These are phyloP conservation scores for Helleia helle DNA, from an alignment of 2,888 invertebrate genomes.

Conservation along the genomic window DNA sequence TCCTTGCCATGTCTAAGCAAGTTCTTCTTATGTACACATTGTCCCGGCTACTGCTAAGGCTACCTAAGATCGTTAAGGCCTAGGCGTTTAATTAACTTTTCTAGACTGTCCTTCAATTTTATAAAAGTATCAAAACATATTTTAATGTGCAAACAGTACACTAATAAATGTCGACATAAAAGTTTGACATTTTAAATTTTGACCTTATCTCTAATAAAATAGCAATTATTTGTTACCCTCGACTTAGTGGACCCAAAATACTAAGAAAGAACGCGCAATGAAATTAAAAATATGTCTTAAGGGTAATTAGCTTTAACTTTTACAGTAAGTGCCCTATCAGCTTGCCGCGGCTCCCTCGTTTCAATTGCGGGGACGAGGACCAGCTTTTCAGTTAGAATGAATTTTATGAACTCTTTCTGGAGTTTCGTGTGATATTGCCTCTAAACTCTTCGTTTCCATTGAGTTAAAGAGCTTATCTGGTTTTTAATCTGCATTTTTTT, in stretches of 20 bases:
- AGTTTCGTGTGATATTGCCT: constrained; percentile 28
- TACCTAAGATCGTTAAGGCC: no score
- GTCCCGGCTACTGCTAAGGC: no score
- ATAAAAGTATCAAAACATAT: no score
- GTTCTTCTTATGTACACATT: no score
- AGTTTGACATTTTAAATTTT: constrained; percentile 53
- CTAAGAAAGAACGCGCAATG: constrained; percentile 70
- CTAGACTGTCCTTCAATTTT: no score
- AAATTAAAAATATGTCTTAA: constrained; percentile 77
- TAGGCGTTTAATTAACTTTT: no score
- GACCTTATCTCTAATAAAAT: constrained; percentile 70
- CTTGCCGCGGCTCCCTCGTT: constrained; percentile 50
- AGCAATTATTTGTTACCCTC: constrained; percentile 64
- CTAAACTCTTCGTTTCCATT: constrained; percentile 3
- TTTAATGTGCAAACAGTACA: no score
- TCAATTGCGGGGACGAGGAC: constrained; percentile 67
- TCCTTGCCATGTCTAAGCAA: no score
- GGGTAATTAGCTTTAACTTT: constrained; percentile 75
- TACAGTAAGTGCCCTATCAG: constrained; percentile 72
- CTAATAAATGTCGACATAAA: neutral
- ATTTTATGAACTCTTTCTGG: constrained; percentile 58
- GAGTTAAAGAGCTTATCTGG: no score
- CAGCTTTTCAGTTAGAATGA: constrained; percentile 56
- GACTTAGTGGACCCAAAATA: constrained; percentile 62
- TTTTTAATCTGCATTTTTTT: no score